Evolutionary conservation across 2,113 vertebrate genomes (phyloP), one percentile per base, ranked within the genome.

Genomic region (Nestor notabilis): DNA sequence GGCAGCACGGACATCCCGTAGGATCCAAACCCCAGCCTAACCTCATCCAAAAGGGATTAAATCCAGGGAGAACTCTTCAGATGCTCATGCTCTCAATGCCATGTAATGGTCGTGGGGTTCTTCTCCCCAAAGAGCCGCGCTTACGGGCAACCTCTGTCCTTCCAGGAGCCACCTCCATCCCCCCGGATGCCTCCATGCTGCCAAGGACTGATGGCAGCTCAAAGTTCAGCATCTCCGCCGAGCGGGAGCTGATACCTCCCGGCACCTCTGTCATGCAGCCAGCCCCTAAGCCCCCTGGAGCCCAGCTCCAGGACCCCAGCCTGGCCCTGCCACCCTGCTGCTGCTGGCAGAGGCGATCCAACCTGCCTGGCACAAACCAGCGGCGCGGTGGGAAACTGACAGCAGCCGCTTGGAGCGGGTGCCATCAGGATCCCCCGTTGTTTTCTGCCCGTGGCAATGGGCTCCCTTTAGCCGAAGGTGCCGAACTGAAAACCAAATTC

Each of bases 151-250:
- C 17, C 4, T 68, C 24, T 55, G 8, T 56, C 39, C 68, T 39
- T 14, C 7, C 33, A 37, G 88, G 29, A 76, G 50, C 56, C 46
- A 13, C 16, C 29, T 35, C 69, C 41, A 5, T 39, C 63, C 50
- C 13, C 10, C 7, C 2, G 1, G 66, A 10, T 28, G 19, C 37
- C 35, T 46, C 35, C 0, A 0, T 0, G 0, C 7, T 28, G 44
- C 11, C 44, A 24, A 25, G 47, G 47, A 49, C 39, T 1, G 5
- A 11, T 7, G 33, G 28, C 23, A 10, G 23, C 25, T 24, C 70
- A 9, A 8, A 31, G 50, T 39, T 31, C 68, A 77, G 71, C 47
- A 3, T 2, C 25, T 44, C 65, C 70, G 53, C 12, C 2, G 78
- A 78, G 68, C 55, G 85, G 80, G 14, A 56, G 19, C 11, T 4